phyloP scores from a whole-genome alignment of 1,140 invertebrate species.

The Aphelinus certus region DNA sequence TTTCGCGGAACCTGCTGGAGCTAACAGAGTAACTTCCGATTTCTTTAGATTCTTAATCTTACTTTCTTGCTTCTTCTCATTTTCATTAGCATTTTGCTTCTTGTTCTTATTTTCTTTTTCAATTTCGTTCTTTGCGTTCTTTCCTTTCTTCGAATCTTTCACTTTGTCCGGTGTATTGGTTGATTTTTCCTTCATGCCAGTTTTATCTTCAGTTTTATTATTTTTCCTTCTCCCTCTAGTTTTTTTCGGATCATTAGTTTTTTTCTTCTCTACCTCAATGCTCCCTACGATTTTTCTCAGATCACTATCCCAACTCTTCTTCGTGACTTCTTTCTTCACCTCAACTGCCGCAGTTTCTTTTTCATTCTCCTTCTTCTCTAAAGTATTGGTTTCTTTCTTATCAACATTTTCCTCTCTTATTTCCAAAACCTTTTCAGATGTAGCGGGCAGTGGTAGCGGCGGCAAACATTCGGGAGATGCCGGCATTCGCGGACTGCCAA shows the following conservation, averaged over 20 bases:
- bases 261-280: neutral
- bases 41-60: too few species aligned
- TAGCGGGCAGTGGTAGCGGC: too few species aligned
- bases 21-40: too few species aligned
- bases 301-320: slow-evolving; percentile 60
- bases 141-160: neutral
- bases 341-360: neutral
- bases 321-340: neutral
- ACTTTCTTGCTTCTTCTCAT: too few species aligned
- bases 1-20: too few species aligned
- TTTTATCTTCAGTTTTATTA: too few species aligned
- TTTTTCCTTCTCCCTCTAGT: slow-evolving; percentile 24
- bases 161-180: neutral
- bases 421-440: too few species aligned
- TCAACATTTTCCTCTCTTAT: slow-evolving; percentile 15
- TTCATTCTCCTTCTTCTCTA: neutral
- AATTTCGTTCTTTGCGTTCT: neutral
- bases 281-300: slow-evolving; percentile 45
- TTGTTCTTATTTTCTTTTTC: neutral
- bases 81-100: neutral
- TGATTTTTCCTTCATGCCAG: too few species aligned
- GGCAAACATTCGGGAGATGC: neutral
- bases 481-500: neutral
- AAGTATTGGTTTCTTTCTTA: neutral
- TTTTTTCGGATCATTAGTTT: neutral